Evolutionary conservation across 2,797 vertebrate genomes (phyloP), one percentile per base, ranked within the genome.

Genomic region (Champsocephalus esox): DNA sequence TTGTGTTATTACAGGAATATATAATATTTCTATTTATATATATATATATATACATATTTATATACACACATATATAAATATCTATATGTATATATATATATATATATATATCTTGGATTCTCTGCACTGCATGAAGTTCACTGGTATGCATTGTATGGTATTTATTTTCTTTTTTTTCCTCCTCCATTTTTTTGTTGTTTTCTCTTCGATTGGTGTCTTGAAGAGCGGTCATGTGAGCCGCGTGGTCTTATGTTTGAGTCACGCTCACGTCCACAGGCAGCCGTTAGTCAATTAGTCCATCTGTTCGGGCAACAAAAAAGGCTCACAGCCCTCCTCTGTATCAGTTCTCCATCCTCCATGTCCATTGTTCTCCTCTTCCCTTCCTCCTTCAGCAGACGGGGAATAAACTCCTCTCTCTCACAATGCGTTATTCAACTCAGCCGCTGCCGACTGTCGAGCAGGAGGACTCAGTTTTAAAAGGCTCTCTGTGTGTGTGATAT

Each of bases 121-220:
- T 92, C 94, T 94, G 94, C 94, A 93, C 92, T 91, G 93, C 87
- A 86, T 93, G 83, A 90, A 94, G 92, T 94, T 91, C 90, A 92
- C 85, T 91, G 85, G 90, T 94, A 88, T 90, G 91, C 88, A 93
- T 84, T 87, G 72, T 87, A 85, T 88, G 77, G 51, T 91, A 84
- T 77, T 86, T 83, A 41, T 74, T 67, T 86, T 83, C 34, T 73
- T 67, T 73, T 83, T 52, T 55, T 55, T 72, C 12, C 32, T 55
- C 17, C 34, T 60, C 70, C 68, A 38, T 64, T 67, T 59, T 16
- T 66, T 24, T 66, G 34, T 58, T 24, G n/a, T 61, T 38, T 51
- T 85, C 63, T 85, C 69, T 70, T 86, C 45, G 17, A 52, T 12
- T 77, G 83, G 73, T 85, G 87, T 84, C 64, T 83, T 68, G 77